Evolutionary conservation across 2,888 invertebrate genomes (phyloP).

Genomic region (Lasioglossum malachurum): DNA sequence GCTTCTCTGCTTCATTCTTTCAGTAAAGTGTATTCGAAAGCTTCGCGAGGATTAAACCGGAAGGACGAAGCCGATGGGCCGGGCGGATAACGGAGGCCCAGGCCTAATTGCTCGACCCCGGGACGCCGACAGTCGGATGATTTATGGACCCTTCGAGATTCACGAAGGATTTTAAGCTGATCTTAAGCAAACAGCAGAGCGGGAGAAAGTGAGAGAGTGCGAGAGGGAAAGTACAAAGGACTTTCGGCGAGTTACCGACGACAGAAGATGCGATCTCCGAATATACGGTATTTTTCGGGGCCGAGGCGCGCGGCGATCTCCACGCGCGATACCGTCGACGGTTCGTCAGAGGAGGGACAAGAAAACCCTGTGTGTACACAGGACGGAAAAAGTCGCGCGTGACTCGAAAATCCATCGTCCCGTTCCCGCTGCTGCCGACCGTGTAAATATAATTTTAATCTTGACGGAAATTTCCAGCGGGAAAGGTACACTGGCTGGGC

Average conservation of each 20-base stretch:
- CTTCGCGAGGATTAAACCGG: conserved; percentile 29
- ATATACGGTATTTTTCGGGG: neutral
- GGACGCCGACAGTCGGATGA: conserved; percentile 46
- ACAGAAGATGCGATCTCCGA: conserved; percentile 54
- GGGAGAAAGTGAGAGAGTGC: neutral
- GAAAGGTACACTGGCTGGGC: conserved; percentile 13
- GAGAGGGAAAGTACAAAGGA: neutral
- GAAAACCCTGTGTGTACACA: conserved; percentile 46
- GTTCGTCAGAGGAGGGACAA: conserved; percentile 41
- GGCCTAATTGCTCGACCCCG: conserved; percentile 46
- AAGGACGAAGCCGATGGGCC: conserved; percentile 25
- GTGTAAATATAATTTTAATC: conserved; percentile 70
- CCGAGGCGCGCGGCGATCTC: conserved; percentile 30
- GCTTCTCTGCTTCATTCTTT: neutral
- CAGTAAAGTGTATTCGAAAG: conserved; percentile 14
- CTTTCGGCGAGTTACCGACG: conserved; percentile 12
- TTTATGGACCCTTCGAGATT: conserved; percentile 60
- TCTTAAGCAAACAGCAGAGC: conserved; percentile 19
- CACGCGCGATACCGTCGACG: conserved; percentile 59
- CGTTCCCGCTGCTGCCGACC: conserved; percentile 3
- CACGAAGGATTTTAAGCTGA: conserved; percentile 20
- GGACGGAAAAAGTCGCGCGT: conserved; percentile 53
- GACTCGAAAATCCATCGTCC: conserved; percentile 36
- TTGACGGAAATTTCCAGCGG: conserved; percentile 43
- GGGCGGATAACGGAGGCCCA: conserved; percentile 33